These are phyloP conservation scores for Athalia rosae DNA, from an alignment of 2,888 invertebrate genomes.

Conservation along the genomic window DNA sequence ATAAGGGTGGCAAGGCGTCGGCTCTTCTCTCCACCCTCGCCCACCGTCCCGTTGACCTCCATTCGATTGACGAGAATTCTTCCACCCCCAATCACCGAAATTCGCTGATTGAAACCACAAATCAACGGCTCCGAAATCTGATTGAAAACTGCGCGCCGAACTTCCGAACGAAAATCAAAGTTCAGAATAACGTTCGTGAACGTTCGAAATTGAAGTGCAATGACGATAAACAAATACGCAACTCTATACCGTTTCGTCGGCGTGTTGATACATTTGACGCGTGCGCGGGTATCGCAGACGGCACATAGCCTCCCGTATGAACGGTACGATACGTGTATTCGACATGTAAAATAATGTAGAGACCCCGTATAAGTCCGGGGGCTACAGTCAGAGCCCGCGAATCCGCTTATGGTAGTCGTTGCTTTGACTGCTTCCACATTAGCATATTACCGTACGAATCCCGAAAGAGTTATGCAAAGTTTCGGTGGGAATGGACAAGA, in stretches of 20 bases:
- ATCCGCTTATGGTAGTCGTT: slow-evolving; percentile 26
- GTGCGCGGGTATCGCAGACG: no score
- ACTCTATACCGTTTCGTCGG: no score
- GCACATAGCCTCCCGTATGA: no score
- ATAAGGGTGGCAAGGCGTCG: not conserved
- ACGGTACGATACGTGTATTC: not conserved
- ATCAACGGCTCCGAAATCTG: not conserved
- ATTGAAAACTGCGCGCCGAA: not conserved
- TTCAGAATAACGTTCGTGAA: no score
- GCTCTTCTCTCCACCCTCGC: not conserved
- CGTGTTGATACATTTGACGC: no score
- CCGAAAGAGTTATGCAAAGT: slow-evolving; percentile 27
- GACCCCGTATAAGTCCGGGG: not conserved
- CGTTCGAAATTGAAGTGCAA: no score
- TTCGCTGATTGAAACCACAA: not conserved
- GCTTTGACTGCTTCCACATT: slow-evolving; percentile 15
- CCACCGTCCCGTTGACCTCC: not conserved
- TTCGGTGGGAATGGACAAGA: slow-evolving; percentile 6
- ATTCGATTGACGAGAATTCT: not conserved
- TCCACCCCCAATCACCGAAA: not conserved
- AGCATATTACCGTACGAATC: slow-evolving; percentile 33
- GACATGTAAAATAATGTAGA: not conserved
- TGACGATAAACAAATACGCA: no score
- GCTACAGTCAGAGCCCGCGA: not conserved
- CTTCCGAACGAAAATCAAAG: no score